A percentile compares a stretch with the other conserved stretches of the same genome.
phyloP scores from a whole-genome alignment of 2,113 vertebrate species.

The Varanus komodoensis region DNA sequence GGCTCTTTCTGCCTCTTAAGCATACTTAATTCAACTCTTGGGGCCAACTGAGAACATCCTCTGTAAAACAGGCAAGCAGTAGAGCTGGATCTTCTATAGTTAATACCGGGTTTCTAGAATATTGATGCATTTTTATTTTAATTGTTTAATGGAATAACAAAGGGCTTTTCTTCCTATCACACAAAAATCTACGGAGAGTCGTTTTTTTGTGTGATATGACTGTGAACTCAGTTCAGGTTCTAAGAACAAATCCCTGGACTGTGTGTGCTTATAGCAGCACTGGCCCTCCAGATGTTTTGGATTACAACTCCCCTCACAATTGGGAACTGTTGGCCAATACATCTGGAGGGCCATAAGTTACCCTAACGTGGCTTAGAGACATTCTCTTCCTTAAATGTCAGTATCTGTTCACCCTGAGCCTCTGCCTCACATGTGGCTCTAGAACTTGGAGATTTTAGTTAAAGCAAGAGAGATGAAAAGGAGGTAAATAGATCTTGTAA shows the following conservation, averaged over 20 bases:
- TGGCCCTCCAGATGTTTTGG: no score
- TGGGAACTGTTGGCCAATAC: no score
- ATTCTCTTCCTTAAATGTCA: background rate
- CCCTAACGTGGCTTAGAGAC: no score
- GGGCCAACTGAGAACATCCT: background rate
- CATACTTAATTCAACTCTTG: background rate
- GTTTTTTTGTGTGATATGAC: background rate
- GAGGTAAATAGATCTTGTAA: background rate
- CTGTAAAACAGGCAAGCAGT: background rate
- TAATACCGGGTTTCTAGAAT: background rate
- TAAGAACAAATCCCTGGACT: background rate
- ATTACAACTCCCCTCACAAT: no score
- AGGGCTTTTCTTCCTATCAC: background rate
- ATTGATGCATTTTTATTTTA: background rate
- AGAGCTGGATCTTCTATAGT: background rate
- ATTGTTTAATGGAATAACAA: background rate
- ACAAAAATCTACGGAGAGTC: no score
- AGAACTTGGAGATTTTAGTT: background rate
- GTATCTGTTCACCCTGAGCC: background rate
- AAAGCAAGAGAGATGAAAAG: background rate
- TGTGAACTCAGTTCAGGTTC: background rate
- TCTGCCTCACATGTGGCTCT: background rate
- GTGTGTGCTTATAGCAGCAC: background rate
- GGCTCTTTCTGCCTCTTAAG: background rate
- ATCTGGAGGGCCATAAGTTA: no score